Evolutionary conservation across 2,888 invertebrate species (phyloP), one percentile per base, ranked within the genome.

Genomic region (Dasypogon diadema): DNA sequence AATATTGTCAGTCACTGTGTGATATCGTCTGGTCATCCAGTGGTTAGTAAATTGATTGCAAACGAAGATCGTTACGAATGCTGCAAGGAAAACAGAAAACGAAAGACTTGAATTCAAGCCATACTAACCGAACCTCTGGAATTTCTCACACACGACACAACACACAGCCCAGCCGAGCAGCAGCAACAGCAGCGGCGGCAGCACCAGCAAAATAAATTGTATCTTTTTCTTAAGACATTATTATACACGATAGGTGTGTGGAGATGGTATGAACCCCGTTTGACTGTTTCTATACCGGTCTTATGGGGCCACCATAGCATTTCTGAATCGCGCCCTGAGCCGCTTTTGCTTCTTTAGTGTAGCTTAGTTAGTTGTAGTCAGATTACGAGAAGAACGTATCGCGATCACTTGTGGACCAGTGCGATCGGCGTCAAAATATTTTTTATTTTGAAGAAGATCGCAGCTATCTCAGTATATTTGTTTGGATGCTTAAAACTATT

Each of bases 121-220:
- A 70, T 54, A 70, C 51, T 6, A 12, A 70, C 58, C 12, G 18
- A 58, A 74, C 56, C 42, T 58, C 24, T 74, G 73, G 73, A 74
- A 74, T 74, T 74, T 74, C 56, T 74, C 73, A 74, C 73, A 74
- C 56, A 74, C 56, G 73, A 46, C 54, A 73, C 55, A n/a, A n/a
- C n/a, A n/a, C n/a, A n/a, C n/a, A 48, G 37, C 63, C 18, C 42
- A 48, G 8, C 1, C 12, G 1, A 48, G 48, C n/a, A 14, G 14
- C 16, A 54, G 21, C 54, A 54, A 21, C 21, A 54, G 54, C 8
- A 16, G 21, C 16, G 2, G 18, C 5, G 21, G 21, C 70, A 51
- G 34, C 34, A 30, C 34, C 54, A 21, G 2, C 4, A 54, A 70
- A 18, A 12, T 16, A 54, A 54, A 18, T 46, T 46, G 26, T 65